Conservation (phyloP, 2,797 vertebrate species). For the Sparidentex hasta region DNA sequence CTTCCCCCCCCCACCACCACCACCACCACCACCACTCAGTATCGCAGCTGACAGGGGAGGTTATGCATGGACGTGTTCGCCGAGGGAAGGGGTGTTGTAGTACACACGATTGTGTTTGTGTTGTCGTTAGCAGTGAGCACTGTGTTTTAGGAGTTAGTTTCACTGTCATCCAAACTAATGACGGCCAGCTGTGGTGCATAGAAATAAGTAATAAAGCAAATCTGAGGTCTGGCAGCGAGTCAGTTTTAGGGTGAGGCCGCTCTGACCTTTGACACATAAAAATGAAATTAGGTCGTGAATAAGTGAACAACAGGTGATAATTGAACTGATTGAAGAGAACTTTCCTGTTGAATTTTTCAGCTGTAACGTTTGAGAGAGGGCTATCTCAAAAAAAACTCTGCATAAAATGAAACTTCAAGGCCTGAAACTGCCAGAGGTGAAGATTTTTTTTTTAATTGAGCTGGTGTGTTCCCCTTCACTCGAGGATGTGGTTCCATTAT, state of each 20-base stretch:
- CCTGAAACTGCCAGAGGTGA: background rate
- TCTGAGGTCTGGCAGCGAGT: too few species aligned
- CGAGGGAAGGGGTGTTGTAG: background rate
- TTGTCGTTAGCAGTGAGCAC: background rate
- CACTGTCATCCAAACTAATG: background rate
- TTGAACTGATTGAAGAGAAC: too few species aligned
- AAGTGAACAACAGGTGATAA: too few species aligned
- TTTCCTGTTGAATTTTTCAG: background rate
- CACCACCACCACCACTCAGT: too few species aligned
- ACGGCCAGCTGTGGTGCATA: background rate
- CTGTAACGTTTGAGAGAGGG: background rate
- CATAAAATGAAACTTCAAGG: too few species aligned
- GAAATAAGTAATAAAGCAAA: too few species aligned
- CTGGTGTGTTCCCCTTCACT: too few species aligned
- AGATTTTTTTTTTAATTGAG: background rate
- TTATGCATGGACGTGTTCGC: conserved; percentile 17
- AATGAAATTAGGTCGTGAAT: too few species aligned
- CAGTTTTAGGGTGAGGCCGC: too few species aligned
- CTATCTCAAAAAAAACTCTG: background rate
- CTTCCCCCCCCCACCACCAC: too few species aligned
- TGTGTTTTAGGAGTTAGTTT: background rate
- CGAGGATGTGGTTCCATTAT: too few species aligned
- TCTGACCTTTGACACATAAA: too few species aligned
- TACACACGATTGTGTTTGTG: background rate
- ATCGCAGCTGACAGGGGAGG: conserved; percentile 25